A percentile compares a stretch with the other conserved stretches of the same genome.
These are phyloP conservation scores for Vimba vimba DNA, from an alignment of 2,113 vertebrate genomes.

Conservation along the genomic window DNA sequence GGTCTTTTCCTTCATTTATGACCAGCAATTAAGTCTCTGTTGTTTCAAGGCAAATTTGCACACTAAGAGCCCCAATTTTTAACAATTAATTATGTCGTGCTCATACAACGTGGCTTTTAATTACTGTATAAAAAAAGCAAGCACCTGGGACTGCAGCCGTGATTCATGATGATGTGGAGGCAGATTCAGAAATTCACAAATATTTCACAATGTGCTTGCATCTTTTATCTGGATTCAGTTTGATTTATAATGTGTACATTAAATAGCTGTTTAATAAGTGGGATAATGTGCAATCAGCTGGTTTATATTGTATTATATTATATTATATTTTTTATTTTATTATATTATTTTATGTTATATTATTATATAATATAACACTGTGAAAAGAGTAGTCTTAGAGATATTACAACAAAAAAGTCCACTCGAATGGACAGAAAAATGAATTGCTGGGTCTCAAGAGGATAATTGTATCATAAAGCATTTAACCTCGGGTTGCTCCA, in stretches of 20 bases:
- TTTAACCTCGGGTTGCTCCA: slow-evolving; percentile 27
- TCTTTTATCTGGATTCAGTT: neutral
- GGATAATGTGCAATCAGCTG: too few relatives aligned
- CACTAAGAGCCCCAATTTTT: slow-evolving; percentile 60
- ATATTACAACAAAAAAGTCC: neutral
- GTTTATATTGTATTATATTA: too few relatives aligned
- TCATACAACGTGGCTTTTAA: slow-evolving; percentile 54
- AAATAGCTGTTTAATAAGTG: too few relatives aligned
- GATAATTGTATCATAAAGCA: slow-evolving; percentile 24
- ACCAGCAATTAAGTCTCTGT: slow-evolving; percentile 61
- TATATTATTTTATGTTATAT: neutral
- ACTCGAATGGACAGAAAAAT: slow-evolving; percentile 5
- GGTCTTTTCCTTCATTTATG: slow-evolving; percentile 60
- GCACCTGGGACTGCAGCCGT: slow-evolving; percentile 25
- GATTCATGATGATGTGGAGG: slow-evolving; percentile 34
- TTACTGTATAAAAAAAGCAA: slow-evolving; percentile 47
- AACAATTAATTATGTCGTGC: slow-evolving; percentile 52
- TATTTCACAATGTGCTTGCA: neutral
- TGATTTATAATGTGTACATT: neutral
- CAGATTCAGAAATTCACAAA: slow-evolving; percentile 38
- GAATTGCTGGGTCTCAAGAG: slow-evolving; percentile 20
- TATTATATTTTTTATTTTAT: neutral
- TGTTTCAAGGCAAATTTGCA: slow-evolving; percentile 56
- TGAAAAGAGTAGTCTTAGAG: too few relatives aligned
- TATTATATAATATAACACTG: neutral